Conservation (phyloP, 2,113 vertebrate genomes). For the Sitta europaea region DNA sequence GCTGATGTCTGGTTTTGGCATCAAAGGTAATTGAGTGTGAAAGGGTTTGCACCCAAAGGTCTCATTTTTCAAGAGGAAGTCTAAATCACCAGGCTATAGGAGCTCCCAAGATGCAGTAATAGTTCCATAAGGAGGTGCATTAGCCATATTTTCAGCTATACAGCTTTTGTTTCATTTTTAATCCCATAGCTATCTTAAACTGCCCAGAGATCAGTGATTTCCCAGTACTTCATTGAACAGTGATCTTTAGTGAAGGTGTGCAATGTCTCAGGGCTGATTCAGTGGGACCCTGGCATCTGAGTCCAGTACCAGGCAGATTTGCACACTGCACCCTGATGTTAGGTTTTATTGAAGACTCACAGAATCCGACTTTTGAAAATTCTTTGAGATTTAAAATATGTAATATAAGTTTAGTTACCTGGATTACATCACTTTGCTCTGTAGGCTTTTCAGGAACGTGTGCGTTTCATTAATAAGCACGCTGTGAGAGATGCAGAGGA, state of each 20-base stretch:
- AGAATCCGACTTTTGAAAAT: not conserved
- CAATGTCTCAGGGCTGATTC: not conserved
- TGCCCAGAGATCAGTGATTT: not conserved
- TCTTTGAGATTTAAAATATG: not conserved
- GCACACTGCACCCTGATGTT: not conserved
- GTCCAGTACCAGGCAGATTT: not conserved
- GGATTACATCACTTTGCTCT: not conserved
- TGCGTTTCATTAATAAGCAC: constrained; percentile 70
- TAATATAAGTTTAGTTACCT: not conserved
- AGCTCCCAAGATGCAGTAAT: not conserved
- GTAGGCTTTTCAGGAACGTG: constrained; percentile 79
- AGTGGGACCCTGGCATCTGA: not conserved
- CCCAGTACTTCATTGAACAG: not conserved
- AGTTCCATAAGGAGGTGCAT: not conserved
- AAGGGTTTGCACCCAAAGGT: not conserved
- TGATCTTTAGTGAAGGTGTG: not conserved
- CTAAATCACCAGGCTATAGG: not conserved
- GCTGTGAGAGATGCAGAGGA: not conserved
- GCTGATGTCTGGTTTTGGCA: not conserved
- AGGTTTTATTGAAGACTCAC: not conserved
- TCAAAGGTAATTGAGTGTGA: not conserved
- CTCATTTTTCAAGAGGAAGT: not conserved
- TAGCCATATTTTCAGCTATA: not conserved
- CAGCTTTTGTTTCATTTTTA: not conserved
- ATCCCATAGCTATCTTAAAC: not conserved